Evolutionary conservation across 1,140 invertebrate species (phyloP).

Genomic region (Liolophura sinensis): DNA sequence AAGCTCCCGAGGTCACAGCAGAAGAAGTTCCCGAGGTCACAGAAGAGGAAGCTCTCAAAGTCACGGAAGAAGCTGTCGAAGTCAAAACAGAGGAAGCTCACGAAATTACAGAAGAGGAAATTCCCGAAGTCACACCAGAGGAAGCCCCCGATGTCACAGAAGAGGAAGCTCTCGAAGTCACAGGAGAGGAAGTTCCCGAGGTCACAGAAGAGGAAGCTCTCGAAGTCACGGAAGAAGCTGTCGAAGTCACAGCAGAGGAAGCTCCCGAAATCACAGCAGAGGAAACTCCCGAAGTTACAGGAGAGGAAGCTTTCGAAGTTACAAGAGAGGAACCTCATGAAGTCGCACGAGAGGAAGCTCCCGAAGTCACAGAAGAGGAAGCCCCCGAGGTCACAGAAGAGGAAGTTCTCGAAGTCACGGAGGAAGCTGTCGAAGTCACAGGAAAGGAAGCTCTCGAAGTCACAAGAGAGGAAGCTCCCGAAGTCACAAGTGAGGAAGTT

Average conservation of each 20-base stretch:
- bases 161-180: too few relatives aligned
- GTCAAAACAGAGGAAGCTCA: slow-evolving; percentile 8
- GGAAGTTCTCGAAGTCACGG: slow-evolving; percentile 1
- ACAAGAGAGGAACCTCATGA: slow-evolving; percentile 11
- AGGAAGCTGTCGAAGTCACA: slow-evolving; percentile 6
- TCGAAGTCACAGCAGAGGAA: not conserved
- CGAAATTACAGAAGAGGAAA: slow-evolving; percentile 13
- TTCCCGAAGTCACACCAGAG: slow-evolving; percentile 21
- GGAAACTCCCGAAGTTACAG: slow-evolving; percentile 16
- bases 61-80: slow-evolving; percentile 14
- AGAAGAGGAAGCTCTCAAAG: slow-evolving; percentile 9
- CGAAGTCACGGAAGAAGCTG: too few relatives aligned
- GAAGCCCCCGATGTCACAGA: too few relatives aligned
- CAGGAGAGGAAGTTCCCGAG: too few relatives aligned
- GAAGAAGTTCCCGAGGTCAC: too few relatives aligned
- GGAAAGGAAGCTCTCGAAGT: slow-evolving; percentile 11
- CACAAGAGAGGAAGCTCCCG: slow-evolving; percentile 10
- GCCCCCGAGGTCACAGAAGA: not conserved
- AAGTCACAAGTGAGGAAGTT: not conserved
- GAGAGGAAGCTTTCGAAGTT: slow-evolving; percentile 19
- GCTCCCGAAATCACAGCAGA: not conserved
- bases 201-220: too few relatives aligned
- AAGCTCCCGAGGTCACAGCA: too few relatives aligned
- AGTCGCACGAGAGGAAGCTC: slow-evolving; percentile 12
- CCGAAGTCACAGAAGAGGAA: slow-evolving; percentile 14